These are phyloP conservation scores for Platygyra sinensis DNA, from an alignment of 64 coral and sea anemone species.

Conservation along the genomic window DNA sequence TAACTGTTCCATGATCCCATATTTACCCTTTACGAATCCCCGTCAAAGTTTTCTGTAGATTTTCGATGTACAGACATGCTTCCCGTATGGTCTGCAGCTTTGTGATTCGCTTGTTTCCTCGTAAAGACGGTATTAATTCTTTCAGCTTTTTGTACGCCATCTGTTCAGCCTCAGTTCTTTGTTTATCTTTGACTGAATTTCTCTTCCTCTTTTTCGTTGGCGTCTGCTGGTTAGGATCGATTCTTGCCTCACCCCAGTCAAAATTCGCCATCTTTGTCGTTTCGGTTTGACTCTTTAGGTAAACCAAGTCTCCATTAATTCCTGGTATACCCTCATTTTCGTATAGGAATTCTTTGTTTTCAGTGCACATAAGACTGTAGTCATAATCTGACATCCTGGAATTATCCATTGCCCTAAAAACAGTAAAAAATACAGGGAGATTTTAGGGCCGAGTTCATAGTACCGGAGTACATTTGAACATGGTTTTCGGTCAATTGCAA, in stretches of 20 bases:
- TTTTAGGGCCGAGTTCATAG: no score
- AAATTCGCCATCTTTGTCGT: background rate
- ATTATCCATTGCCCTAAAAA: no score
- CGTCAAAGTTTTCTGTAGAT: constrained; percentile 65
- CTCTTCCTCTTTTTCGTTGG: constrained; percentile 60
- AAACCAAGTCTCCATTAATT: constrained; percentile 8
- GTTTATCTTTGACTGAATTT: constrained; percentile 65
- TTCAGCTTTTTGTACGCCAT: constrained; percentile 80
- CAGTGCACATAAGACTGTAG: constrained; percentile 46
- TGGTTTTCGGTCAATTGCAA: no score
- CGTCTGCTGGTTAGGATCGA: background rate
- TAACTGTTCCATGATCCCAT: background rate
- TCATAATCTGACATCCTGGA: no score
- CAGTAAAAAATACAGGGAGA: no score
- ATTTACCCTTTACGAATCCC: background rate
- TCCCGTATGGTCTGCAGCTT: constrained; percentile 82
- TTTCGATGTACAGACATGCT: constrained; percentile 71
- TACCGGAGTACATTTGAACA: no score
- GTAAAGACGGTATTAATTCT: constrained; percentile 67
- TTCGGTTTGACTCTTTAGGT: background rate
- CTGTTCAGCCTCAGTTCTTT: constrained; percentile 84
- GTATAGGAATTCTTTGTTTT: constrained; percentile 60
- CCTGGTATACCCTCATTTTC: constrained; percentile 12
- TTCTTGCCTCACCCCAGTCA: background rate
- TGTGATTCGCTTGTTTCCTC: constrained; percentile 59